Conservation (phyloP, 2,888 invertebrate species). For the Polyploca ridens region DNA sequence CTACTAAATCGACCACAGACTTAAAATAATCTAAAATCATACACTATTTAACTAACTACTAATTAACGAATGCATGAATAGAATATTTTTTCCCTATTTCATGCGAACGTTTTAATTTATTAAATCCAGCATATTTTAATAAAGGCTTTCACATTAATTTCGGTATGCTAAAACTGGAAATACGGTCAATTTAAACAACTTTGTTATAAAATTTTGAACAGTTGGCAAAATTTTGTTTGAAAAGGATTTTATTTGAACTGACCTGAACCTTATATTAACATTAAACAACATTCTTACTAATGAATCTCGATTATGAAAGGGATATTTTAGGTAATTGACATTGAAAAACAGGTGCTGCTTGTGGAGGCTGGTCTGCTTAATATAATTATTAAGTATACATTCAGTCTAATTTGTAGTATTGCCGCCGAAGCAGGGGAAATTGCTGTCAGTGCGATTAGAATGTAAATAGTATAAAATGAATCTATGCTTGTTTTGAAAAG, state of each 20-base stretch:
- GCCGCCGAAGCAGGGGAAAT: no score
- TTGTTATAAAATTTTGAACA: neutral
- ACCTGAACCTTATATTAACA: neutral
- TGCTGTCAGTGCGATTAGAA: no score
- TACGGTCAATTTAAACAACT: neutral
- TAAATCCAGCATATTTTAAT: slow-evolving; percentile 8
- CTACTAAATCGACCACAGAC: no score
- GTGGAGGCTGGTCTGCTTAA: no score
- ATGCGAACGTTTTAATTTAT: neutral
- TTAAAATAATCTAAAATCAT: neutral
- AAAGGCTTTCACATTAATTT: neutral
- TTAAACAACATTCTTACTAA: neutral
- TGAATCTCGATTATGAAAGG: neutral
- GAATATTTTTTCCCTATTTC: neutral
- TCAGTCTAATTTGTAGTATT: no score
- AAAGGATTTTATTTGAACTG: neutral
- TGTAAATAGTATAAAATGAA: no score
- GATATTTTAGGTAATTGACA: no score
- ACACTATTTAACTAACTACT: no score
- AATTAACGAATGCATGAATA: neutral
- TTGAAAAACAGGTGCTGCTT: no score
- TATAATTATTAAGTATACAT: no score
- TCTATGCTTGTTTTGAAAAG: no score
- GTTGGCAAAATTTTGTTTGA: neutral
- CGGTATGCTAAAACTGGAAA: neutral